Percentiles rank a stretch among this genome's conserved stretches.
Evolutionary conservation across 1,140 invertebrate genomes (phyloP).

Genomic region (Zaprionus taronus): DNA sequence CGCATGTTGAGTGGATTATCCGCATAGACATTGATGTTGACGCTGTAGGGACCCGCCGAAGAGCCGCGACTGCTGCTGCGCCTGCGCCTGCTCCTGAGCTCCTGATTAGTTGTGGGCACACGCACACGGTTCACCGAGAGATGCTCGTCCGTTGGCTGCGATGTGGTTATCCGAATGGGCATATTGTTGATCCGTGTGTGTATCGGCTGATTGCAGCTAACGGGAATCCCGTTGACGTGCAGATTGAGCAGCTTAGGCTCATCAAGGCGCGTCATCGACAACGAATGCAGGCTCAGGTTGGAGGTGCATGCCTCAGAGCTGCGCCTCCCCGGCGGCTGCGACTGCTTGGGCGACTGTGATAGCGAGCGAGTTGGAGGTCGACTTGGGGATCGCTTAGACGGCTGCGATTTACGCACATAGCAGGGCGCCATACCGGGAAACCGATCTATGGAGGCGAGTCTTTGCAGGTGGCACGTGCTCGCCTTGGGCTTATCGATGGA

Average conservation of each 20-base stretch:
- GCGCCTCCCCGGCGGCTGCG: slow-evolving; percentile 26
- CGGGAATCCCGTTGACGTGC: slow-evolving; percentile 17
- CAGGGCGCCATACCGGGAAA: slow-evolving; percentile 66
- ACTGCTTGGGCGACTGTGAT: neutral
- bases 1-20: slow-evolving; percentile 53
- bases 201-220: slow-evolving; percentile 34
- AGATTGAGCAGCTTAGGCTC: slow-evolving; percentile 61
- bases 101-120: slow-evolving; percentile 3
- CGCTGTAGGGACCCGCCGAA: slow-evolving; percentile 36
- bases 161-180: slow-evolving; percentile 67
- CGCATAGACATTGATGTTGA: slow-evolving; percentile 72
- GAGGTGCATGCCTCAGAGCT: slow-evolving; percentile 52
- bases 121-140: slow-evolving; percentile 50
- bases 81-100: neutral
- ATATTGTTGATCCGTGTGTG: slow-evolving; percentile 60
- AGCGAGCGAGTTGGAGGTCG: neutral
- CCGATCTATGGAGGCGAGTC: slow-evolving; percentile 46
- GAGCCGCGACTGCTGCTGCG: slow-evolving; percentile 4
- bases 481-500: slow-evolving; percentile 9
- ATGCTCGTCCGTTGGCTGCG: slow-evolving; percentile 30
- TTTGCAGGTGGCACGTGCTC: slow-evolving; percentile 48
- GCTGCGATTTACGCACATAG: slow-evolving; percentile 4
- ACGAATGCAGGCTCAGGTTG: slow-evolving; percentile 24
- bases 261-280: neutral
- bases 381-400: neutral